Evolutionary conservation across 2,113 vertebrate species (phyloP).

Genomic region (Paralichthys olivaceus): DNA sequence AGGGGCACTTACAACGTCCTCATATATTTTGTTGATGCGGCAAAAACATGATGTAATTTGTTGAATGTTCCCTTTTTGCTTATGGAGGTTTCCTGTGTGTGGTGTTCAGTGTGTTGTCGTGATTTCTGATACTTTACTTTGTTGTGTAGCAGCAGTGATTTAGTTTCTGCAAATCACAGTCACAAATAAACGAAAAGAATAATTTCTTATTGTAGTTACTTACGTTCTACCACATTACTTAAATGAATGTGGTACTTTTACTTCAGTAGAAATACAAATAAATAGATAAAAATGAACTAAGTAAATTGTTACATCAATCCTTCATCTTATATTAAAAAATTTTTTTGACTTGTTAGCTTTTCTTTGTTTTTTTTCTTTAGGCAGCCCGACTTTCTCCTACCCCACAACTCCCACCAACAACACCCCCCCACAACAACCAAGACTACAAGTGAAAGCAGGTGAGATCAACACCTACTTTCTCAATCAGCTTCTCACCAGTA

Average conservation of each 20-base stretch:
- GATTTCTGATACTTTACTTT: constrained; percentile 4
- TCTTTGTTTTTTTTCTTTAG: constrained; percentile 59
- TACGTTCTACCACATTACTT: too few species aligned
- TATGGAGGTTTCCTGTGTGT: constrained; percentile 39
- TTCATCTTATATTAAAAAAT: too few species aligned
- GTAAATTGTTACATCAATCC: too few species aligned
- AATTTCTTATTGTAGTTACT: too few species aligned
- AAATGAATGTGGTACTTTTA: too few species aligned
- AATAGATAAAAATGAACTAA: too few species aligned
- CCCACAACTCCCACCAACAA: constrained; percentile 78
- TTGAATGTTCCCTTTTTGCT: constrained; percentile 26
- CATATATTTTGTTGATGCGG: background rate
- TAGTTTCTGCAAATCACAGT: constrained; percentile 11
- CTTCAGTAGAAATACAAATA: too few species aligned
- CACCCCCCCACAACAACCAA: constrained; percentile 77
- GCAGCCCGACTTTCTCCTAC: constrained; percentile 87
- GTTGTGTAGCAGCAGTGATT: constrained; percentile 1
- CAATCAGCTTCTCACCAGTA: background rate
- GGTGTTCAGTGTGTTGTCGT: background rate
- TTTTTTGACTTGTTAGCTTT: background rate
- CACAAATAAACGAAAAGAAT: background rate
- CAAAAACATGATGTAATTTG: background rate
- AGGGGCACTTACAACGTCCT: background rate
- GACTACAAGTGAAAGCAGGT: constrained; percentile 87
- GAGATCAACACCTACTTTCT: constrained; percentile 18